Percentiles rank a stretch among this genome's conserved stretches.
These are phyloP conservation scores for Lasioglossum vierecki DNA, from an alignment of 2,888 invertebrate species.

Conservation along the genomic window DNA sequence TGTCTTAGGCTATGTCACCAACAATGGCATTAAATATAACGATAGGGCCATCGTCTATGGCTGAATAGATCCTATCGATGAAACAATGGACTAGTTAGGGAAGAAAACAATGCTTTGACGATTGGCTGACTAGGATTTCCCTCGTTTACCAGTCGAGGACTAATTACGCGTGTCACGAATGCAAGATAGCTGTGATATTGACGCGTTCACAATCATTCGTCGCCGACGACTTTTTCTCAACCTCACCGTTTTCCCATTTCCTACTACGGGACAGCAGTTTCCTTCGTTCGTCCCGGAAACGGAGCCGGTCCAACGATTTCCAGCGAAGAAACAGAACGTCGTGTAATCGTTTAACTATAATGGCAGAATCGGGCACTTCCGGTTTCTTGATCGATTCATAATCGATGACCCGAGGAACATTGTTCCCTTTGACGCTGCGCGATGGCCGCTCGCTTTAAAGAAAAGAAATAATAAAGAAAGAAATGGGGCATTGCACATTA, in stretches of 20 bases:
- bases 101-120: conserved; percentile 52
- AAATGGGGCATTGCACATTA: background rate
- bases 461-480: background rate
- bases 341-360: conserved; percentile 37
- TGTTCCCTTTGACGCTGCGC: conserved; percentile 7
- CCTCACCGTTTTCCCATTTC: conserved; percentile 38
- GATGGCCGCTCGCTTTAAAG: background rate
- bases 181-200: conserved; percentile 1
- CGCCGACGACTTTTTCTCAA: background rate
- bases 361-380: background rate
- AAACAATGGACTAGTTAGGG: conserved; percentile 71
- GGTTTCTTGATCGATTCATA: conserved; percentile 27
- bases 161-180: background rate
- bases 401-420: conserved; percentile 6
- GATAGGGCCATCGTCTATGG: background rate
- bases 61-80: conserved; percentile 38
- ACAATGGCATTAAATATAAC: conserved; percentile 45
- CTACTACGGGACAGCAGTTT: conserved; percentile 17
- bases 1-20: conserved; percentile 16
- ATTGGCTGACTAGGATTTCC: conserved; percentile 64
- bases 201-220: background rate
- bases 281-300: conserved; percentile 38
- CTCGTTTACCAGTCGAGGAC: background rate
- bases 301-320: conserved; percentile 38
- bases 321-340: conserved; percentile 5